phyloP scores from a whole-genome alignment of 2,797 vertebrate genomes.

The Alectoris magna region DNA sequence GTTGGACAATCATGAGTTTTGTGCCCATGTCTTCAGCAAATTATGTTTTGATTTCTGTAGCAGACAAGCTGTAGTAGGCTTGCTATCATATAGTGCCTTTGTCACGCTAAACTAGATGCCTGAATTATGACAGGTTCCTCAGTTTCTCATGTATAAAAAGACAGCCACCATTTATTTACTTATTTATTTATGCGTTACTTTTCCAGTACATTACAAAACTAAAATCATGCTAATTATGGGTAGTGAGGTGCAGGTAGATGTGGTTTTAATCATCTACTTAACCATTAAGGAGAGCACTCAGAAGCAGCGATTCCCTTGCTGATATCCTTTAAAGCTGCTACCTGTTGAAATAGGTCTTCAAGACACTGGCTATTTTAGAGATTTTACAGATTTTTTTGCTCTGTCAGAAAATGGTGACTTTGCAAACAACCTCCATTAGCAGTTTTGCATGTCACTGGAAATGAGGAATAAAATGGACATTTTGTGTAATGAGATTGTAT shows the following conservation, averaged over 20 bases:
- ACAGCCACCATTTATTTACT: not conserved
- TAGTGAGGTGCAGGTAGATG: not conserved
- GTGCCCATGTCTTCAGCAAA: not conserved
- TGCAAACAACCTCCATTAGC: not conserved
- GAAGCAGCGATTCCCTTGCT: not conserved
- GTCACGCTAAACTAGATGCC: slow-evolving; percentile 24
- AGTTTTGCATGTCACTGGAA: not conserved
- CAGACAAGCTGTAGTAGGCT: not conserved
- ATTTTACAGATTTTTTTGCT: not conserved
- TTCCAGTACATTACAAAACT: not conserved
- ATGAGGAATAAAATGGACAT: not conserved
- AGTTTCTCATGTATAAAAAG: slow-evolving; percentile 30
- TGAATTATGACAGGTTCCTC: slow-evolving; percentile 11
- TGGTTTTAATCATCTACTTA: not conserved
- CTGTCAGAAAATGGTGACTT: not conserved
- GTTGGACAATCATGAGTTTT: not conserved
- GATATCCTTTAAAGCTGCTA: not conserved
- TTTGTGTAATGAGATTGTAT: not conserved
- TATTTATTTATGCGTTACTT: not conserved
- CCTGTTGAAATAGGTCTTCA: not conserved
- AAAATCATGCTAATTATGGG: slow-evolving; percentile 9
- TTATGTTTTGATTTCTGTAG: not conserved
- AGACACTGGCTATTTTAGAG: not conserved
- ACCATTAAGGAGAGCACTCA: not conserved
- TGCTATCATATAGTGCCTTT: not conserved